Percentiles rank a stretch among this genome's conserved stretches.
These are phyloP conservation scores for Tetragonula clypearis DNA, from an alignment of 1,140 invertebrate species.

Conservation along the genomic window DNA sequence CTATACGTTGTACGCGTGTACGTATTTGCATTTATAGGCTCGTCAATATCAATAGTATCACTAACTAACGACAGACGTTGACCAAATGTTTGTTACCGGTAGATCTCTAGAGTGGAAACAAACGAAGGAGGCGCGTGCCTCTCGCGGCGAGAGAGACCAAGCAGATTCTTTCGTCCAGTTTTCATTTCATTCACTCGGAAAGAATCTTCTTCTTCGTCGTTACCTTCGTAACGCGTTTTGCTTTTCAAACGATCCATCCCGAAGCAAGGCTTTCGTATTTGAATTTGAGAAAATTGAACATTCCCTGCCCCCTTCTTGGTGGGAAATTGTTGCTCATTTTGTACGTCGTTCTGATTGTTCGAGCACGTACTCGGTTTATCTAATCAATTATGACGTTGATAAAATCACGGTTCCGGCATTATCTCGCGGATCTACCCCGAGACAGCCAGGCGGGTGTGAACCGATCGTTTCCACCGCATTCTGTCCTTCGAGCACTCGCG, in stretches of 20 bases:
- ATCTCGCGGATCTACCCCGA: not conserved
- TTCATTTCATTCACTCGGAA: no score
- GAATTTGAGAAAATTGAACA: no score
- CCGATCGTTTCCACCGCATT: constrained; percentile 20
- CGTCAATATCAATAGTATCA: not conserved
- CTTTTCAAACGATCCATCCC: no score
- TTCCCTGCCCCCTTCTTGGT: no score
- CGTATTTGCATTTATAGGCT: not conserved
- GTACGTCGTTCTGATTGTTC: no score
- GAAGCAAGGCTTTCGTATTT: no score
- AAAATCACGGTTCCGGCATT: not conserved
- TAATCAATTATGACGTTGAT: not conserved
- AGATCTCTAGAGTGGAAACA: not conserved
- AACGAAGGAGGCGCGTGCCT: not conserved
- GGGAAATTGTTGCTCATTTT: no score
- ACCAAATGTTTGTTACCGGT: not conserved
- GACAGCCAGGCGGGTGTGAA: not conserved
- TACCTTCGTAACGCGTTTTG: no score
- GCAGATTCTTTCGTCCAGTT: not conserved
- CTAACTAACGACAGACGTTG: not conserved
- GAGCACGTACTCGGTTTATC: not conserved
- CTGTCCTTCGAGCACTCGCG: constrained; percentile 3
- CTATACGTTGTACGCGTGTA: not conserved
- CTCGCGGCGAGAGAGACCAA: not conserved
- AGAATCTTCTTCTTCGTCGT: not conserved